phyloP scores from a whole-genome alignment of 37 sponge, comb jelly and placozoan genomes.

The Trichoplax adhaerens region DNA sequence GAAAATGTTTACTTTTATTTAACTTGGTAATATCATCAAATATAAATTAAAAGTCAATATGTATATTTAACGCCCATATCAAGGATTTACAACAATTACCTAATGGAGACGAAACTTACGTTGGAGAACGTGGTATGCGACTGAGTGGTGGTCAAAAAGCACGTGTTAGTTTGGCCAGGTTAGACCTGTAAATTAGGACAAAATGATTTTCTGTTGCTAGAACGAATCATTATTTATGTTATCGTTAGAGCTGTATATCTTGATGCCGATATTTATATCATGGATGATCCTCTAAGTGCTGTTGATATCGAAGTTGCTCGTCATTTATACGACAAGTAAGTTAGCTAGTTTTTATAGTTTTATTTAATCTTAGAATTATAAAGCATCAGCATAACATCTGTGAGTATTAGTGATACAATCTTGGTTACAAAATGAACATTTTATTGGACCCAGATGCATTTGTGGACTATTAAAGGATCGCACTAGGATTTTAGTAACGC shows the following conservation, averaged over 20 bases:
- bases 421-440: too few species aligned
- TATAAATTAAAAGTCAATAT: neutral
- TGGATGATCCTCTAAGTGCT: conserved; percentile 81
- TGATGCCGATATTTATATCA: conserved; percentile 48
- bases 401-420: too few species aligned
- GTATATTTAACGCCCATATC: neutral
- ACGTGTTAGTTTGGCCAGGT: conserved; percentile 30
- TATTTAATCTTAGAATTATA: too few species aligned
- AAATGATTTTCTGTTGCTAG: too few species aligned
- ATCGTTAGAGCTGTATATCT: conserved; percentile 41
- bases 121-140: conserved; percentile 34
- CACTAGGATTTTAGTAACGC: conserved; percentile 54
- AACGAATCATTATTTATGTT: too few species aligned
- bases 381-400: too few species aligned
- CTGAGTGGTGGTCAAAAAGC: conserved; percentile 51
- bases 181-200: neutral
- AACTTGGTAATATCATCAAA: too few species aligned
- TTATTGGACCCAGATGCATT: conserved; percentile 21
- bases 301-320: conserved; percentile 55
- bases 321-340: conserved; percentile 49
- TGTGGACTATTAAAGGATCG: conserved; percentile 34
- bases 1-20: too few species aligned
- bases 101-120: conserved; percentile 25
- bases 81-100: conserved; percentile 24
- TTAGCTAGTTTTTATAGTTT: too few species aligned